phyloP scores from a whole-genome alignment of 2,113 vertebrate genomes.

The Dipodomys stephensi region DNA sequence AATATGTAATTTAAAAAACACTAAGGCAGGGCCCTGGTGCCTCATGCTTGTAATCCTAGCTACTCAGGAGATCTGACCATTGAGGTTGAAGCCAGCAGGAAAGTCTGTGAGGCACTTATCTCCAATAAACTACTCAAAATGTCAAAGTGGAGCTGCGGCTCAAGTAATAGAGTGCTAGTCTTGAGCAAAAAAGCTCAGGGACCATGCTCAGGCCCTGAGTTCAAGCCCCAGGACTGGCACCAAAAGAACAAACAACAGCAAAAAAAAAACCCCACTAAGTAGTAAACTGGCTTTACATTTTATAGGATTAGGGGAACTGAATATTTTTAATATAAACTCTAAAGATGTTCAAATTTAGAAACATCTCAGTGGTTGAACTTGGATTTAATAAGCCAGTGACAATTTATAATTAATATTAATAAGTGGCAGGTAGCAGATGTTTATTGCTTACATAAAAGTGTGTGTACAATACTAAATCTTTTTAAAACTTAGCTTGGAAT shows the following conservation, averaged over 20 bases:
- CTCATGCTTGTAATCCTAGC: too few species aligned
- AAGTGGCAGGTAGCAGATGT: slow-evolving; percentile 89
- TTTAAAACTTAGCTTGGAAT: slow-evolving; percentile 75
- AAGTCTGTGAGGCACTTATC: too few species aligned
- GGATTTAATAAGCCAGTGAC: slow-evolving; percentile 83
- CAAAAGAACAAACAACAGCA: too few species aligned
- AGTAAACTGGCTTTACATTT: slow-evolving; percentile 82
- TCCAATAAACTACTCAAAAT: too few species aligned
- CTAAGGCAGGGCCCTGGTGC: too few species aligned
- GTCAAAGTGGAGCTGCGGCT: too few species aligned
- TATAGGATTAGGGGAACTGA: slow-evolving; percentile 77
- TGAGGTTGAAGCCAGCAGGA: too few species aligned
- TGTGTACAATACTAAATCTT: slow-evolving; percentile 83
- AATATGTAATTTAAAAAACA: slow-evolving; percentile 76
- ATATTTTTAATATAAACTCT: slow-evolving; percentile 87
- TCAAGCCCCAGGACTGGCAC: too few species aligned
- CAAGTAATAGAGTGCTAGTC: too few species aligned
- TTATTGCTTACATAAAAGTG: slow-evolving; percentile 87
- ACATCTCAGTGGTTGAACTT: slow-evolving; percentile 88
- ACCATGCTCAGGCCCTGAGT: too few species aligned
- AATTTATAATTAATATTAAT: slow-evolving; percentile 91
- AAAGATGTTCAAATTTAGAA: slow-evolving; percentile 87
- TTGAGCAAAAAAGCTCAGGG: too few species aligned
- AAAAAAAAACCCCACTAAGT: slow-evolving; percentile 66
- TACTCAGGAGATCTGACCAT: too few species aligned